These are phyloP conservation scores for Cirrhinus mrigala DNA, from an alignment of 2,797 vertebrate genomes.

Conservation along the genomic window DNA sequence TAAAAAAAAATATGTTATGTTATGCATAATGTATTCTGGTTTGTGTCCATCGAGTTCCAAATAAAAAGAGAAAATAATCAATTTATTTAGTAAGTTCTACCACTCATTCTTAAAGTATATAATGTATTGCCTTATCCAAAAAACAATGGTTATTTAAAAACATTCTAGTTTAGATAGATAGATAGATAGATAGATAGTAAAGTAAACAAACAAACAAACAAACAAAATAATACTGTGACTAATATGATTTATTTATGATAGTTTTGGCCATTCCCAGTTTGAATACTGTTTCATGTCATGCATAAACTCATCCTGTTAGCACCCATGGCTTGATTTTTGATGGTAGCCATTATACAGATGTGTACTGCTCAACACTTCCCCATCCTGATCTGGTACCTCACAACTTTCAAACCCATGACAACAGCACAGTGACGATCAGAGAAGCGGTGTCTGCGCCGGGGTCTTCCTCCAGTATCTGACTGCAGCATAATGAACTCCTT, in stretches of 20 bases:
- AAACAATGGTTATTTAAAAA: too few relatives aligned
- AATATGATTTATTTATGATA: background rate
- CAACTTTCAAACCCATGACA: slow-evolving; percentile 74
- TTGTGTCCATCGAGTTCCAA: background rate
- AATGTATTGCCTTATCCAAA: background rate
- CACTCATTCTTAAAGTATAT: background rate
- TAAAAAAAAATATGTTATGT: too few relatives aligned
- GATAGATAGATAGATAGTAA: too few relatives aligned
- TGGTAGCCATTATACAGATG: slow-evolving; percentile 3
- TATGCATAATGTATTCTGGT: too few relatives aligned
- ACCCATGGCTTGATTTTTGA: background rate
- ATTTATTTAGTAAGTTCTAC: background rate
- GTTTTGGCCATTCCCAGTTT: background rate
- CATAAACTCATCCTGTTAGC: slow-evolving; percentile 54
- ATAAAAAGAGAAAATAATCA: background rate
- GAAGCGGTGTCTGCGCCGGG: slow-evolving; percentile 24
- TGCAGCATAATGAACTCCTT: slow-evolving; percentile 40
- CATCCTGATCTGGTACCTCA: slow-evolving; percentile 60
- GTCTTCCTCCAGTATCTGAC: background rate
- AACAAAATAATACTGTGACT: background rate
- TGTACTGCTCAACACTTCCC: slow-evolving; percentile 53
- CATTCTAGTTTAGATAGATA: too few relatives aligned
- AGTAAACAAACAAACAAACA: background rate
- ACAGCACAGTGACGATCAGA: slow-evolving; percentile 45
- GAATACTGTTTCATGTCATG: background rate